Conservation (phyloP, 2,113 vertebrate species). For the Zosterops japonicus region DNA sequence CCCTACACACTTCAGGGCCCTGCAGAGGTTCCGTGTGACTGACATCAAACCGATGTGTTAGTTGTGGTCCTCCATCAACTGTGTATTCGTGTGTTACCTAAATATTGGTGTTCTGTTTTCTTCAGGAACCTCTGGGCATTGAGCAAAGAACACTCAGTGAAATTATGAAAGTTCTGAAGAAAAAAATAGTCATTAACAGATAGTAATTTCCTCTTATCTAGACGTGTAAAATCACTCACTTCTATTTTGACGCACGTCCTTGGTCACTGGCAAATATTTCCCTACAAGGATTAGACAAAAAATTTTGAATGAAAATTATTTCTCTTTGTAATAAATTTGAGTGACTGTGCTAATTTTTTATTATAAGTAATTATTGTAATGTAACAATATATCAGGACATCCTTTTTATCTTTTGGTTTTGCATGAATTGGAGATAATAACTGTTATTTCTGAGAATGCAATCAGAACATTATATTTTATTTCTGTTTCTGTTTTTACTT, state of each 20-base stretch:
- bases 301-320: background rate
- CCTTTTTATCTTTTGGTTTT: background rate
- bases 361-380: background rate
- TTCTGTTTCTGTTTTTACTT: background rate
- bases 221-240: background rate
- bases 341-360: background rate
- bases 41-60: background rate
- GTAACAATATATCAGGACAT: background rate
- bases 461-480: background rate
- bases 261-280: background rate
- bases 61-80: background rate
- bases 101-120: background rate
- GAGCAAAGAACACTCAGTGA: background rate
- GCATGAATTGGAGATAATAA: background rate
- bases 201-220: background rate
- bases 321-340: background rate
- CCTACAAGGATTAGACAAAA: background rate
- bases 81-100: background rate
- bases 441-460: background rate
- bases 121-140: background rate
- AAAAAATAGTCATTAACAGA: background rate
- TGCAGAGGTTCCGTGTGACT: background rate
- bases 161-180: background rate
- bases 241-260: background rate
- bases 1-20: accelerated